These are phyloP conservation scores for Amblyjoppa fuscipennis DNA, from an alignment of 2,888 invertebrate species.

Conservation along the genomic window DNA sequence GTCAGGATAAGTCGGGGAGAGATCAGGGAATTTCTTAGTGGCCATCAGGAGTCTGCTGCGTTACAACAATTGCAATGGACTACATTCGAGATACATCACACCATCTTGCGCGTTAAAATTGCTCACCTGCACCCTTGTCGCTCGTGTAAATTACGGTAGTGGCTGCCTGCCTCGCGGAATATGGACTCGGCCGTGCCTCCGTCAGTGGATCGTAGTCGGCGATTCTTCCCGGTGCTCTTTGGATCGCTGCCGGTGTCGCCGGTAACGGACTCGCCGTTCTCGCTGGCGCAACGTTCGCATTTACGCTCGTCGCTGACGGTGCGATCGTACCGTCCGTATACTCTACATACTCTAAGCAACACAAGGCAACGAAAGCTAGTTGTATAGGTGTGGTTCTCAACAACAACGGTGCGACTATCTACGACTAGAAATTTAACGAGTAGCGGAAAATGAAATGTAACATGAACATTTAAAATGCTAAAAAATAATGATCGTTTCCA, in stretches of 20 bases:
- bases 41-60: neutral
- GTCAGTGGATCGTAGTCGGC: conserved; percentile 93
- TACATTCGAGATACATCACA: neutral
- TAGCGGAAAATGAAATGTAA: conserved; percentile 25
- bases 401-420: conserved; percentile 15
- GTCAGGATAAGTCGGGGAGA: too few species aligned
- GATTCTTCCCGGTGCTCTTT: conserved; percentile 90
- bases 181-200: conserved; percentile 90
- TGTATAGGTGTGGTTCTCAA: conserved; percentile 28
- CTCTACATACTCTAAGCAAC: conserved; percentile 82
- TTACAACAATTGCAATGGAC: conserved; percentile 2
- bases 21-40: too few species aligned
- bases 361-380: conserved; percentile 58
- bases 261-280: conserved; percentile 71
- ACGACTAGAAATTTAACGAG: neutral
- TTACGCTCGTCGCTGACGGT: conserved; percentile 77
- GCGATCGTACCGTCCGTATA: conserved; percentile 83
- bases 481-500: neutral
- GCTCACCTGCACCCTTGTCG: conserved; percentile 89
- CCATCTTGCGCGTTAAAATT: neutral
- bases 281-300: conserved; percentile 70
- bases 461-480: conserved; percentile 21
- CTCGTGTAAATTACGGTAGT: conserved; percentile 95
- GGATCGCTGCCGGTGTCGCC: conserved; percentile 76
- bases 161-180: conserved; percentile 90